phyloP scores from a whole-genome alignment of 2,113 vertebrate genomes.

The Rhipidura dahli region DNA sequence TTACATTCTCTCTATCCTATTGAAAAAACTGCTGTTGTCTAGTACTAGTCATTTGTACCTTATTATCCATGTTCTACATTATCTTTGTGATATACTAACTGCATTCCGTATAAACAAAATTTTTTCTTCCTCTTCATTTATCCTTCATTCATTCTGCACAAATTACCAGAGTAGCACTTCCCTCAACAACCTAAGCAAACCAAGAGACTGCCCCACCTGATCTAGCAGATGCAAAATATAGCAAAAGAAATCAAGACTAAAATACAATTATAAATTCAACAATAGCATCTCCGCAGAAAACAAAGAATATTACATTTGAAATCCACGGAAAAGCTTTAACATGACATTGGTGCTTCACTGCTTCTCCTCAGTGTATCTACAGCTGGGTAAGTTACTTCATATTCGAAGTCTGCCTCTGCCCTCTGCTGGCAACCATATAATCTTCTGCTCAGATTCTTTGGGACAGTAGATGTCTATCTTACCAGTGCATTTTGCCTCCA shows the following conservation, averaged over 20 bases:
- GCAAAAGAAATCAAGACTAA: background rate
- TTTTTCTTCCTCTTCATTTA: background rate
- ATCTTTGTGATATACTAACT: background rate
- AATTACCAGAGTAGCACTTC: background rate
- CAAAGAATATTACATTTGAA: background rate
- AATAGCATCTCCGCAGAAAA: background rate
- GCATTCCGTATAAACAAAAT: background rate
- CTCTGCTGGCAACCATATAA: slow-evolving; percentile 19
- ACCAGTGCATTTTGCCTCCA: background rate
- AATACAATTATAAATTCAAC: background rate
- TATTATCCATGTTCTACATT: background rate
- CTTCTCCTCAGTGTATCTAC: background rate
- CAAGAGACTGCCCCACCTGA: background rate
- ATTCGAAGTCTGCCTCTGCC: slow-evolving; percentile 17
- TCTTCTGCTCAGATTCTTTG: background rate
- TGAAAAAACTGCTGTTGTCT: fast-evolving
- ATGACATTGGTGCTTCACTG: background rate
- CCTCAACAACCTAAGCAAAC: background rate
- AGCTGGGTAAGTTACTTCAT: background rate
- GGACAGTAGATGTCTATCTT: background rate
- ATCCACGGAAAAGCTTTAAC: background rate
- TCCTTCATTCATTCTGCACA: background rate
- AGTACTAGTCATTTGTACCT: background rate
- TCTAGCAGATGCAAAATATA: background rate
- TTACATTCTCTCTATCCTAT: background rate